Evolutionary conservation across 1,140 invertebrate genomes (phyloP), one percentile per base, ranked within the genome.

Genomic region (Micrasema minimum): DNA sequence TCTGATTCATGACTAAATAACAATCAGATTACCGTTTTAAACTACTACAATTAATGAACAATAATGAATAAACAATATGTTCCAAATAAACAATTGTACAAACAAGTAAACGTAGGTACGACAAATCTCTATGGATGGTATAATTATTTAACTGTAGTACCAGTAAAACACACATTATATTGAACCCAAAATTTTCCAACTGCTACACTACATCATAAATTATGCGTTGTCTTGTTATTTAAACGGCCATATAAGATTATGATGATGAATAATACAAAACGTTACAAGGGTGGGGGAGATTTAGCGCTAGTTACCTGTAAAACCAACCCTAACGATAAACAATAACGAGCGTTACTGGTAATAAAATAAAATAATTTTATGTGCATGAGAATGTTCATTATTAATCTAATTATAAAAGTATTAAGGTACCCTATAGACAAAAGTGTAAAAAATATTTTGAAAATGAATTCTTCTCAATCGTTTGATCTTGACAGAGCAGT

Each of bases 211-310:
- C 41, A 37, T 69, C 35, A 61, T 61, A 61, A 69, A 61, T 69
- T 37, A 61, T 61, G 20, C 35, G 35, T 12, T 12, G 43, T 14
- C 53, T 51, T 55, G 69, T 66, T 57, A 53, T 70, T 65, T 71
- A 71, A 71, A 66, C 37, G 69, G 61, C 48, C 69, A 46, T 71
- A 37, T 51, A 48, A 66, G 51, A 66, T 66, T 71, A 66, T 55
- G 9, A 16, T 59, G 43, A 59, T 66, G 69, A 71, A 71, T 71
- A 71, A 71, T 71, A 59, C 48, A 71, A 16, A 35, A 43, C n/a
- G 53, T 66, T 66, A 37, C 46, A 51, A 16, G 22, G 14, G 7
- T n/a, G 50, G 31, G 16, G 45, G 61, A 7, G 64, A 66, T 46
- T 46, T 46, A 22, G 26, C 48, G 50, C 43, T 62, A 62, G 48